Evolutionary conservation across 2,888 invertebrate species (phyloP).

Genomic region (Himalopsyche tibetana): DNA sequence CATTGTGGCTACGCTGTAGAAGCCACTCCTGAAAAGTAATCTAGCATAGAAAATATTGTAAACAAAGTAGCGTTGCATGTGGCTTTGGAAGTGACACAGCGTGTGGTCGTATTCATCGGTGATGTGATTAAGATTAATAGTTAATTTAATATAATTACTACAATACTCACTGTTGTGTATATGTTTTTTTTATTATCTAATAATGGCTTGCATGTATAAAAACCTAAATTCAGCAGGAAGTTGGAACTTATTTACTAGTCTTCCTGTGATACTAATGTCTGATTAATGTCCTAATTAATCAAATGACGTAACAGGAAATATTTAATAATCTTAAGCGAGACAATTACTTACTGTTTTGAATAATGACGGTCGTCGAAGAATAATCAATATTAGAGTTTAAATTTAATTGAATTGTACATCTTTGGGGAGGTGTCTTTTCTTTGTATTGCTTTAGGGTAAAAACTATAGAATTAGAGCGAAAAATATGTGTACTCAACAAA

Average conservation of each 20-base stretch:
- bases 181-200: slow-evolving; percentile 3
- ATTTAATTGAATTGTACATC: no score
- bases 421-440: no score
- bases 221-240: slow-evolving; percentile 27
- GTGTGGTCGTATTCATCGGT: slow-evolving; percentile 40
- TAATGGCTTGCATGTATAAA: slow-evolving; percentile 18
- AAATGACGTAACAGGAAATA: slow-evolving; percentile 4
- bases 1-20: slow-evolving; percentile 1
- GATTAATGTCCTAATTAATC: slow-evolving; percentile 8
- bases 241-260: slow-evolving; percentile 5
- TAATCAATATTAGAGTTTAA: no score
- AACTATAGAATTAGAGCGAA: no score
- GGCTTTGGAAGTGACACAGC: slow-evolving; percentile 38
- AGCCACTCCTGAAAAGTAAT: slow-evolving; percentile 43
- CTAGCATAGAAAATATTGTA: slow-evolving; percentile 40
- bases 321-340: background rate
- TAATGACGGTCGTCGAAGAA: no score
- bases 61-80: slow-evolving; percentile 38
- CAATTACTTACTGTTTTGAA: no score
- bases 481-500: no score
- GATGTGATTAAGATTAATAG: slow-evolving; percentile 41
- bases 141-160: slow-evolving; percentile 42
- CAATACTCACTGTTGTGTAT: slow-evolving; percentile 31
- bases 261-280: slow-evolving; percentile 24
- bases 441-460: no score